Evolutionary conservation across 2,113 vertebrate species (phyloP).

Genomic region (human): GRCh38 chr20:37620501-37621000

Average conservation of each 20-base stretch:
- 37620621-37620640: background rate
- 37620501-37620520: background rate
- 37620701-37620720: background rate
- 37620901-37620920: background rate
- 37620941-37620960: background rate
- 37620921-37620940: background rate
- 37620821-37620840: background rate
- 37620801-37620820: no score
- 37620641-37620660: background rate
- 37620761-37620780: background rate
- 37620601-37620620: background rate
- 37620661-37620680: background rate
- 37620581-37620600: accelerated
- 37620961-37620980: background rate
- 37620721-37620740: background rate
- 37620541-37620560: background rate
- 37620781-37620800: background rate
- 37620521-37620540: background rate
- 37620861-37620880: background rate
- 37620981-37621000: background rate
- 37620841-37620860: background rate
- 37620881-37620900: background rate
- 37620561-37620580: background rate
- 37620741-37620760: background rate
- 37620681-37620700: background rate